Evolutionary conservation across 1,140 invertebrate genomes (phyloP), one percentile per base, ranked within the genome.

Genomic region (Teleogryllus occipitalis): DNA sequence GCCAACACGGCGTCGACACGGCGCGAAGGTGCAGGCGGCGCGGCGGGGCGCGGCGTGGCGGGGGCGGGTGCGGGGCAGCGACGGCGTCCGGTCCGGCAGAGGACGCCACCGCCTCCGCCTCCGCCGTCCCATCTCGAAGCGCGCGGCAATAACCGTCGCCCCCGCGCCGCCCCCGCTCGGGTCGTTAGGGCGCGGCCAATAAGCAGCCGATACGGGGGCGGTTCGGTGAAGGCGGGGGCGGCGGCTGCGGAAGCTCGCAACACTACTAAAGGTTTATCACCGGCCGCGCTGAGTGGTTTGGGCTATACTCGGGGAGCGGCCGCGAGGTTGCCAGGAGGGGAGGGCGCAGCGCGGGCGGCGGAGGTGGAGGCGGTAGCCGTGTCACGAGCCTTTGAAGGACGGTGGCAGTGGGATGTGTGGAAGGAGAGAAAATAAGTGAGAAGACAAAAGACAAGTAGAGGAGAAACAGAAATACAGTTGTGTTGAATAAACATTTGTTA

Each of bases 191-290:
- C 10, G 54, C 18, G 54, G 54, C 54, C 54, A 65, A 65, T 65
- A 65, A 65, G 54, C 54, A 65, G 18, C 54, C 54, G 54, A 65
- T 65, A 65, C 54, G 10, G 54, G 54, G 54, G 54, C 18, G 54
- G 54, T 65, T 65, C 54, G 54, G 54, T 18, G 54, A 18, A 65
- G 54, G 0, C 54, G 54, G 18, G 18, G 54, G 18, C 54, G 10
- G 54, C 18, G 18, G 54, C 10, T 65, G 54, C 54, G 54, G 54
- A 65, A 65, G 54, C 54, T 65, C 54, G 54, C 54, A 65, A 18
- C 54, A 18, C 54, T 65, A 65, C 54, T 65, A 65, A 65, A 65
- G 54, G 54, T 65, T 65, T 65, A 65, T 65, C 54, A 65, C 54
- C 54, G 54, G 10, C 54, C 18, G 10, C 54, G 10, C 54, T 65